phyloP scores from a whole-genome alignment of 2,888 invertebrate species.

The Busseola fusca region DNA sequence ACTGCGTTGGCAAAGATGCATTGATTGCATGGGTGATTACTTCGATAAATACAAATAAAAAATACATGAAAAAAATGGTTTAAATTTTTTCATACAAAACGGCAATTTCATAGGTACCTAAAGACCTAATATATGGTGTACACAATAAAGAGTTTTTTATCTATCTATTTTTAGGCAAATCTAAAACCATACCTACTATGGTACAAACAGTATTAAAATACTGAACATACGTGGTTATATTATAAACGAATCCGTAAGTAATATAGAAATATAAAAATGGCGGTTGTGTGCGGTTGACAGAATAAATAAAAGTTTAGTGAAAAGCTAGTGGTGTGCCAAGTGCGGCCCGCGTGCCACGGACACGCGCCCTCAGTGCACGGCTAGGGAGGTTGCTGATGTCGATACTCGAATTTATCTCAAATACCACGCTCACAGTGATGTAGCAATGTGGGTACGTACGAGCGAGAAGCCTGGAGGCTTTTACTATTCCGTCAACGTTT shows the following conservation, averaged over 20 bases:
- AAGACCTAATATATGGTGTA: too few species aligned
- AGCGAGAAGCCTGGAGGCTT: not conserved
- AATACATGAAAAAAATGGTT: too few species aligned
- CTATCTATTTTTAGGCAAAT: not conserved
- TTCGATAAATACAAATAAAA: too few species aligned
- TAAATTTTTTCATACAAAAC: too few species aligned
- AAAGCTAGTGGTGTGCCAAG: conserved; percentile 82
- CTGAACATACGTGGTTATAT: conserved; percentile 29
- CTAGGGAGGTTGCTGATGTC: conserved; percentile 59
- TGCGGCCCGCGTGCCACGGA: conserved; percentile 76
- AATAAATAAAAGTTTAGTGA: conserved; percentile 86
- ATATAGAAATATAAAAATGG: conserved; percentile 71
- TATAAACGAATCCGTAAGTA: conserved; percentile 52
- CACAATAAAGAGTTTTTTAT: too few species aligned
- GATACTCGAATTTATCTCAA: not conserved
- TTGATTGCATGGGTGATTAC: too few species aligned
- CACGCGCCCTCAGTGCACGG: conserved; percentile 71
- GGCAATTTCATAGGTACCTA: too few species aligned
- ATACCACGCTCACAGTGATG: not conserved
- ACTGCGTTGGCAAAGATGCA: too few species aligned
- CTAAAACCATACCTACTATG: not conserved
- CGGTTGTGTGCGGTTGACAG: conserved; percentile 78
- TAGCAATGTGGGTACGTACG: not conserved
- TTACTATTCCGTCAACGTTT: not conserved
- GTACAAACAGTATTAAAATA: conserved; percentile 34